Evolutionary conservation across 2,888 invertebrate species (phyloP), one percentile per base, ranked within the genome.

Genomic region (Nysson spinosus): DNA sequence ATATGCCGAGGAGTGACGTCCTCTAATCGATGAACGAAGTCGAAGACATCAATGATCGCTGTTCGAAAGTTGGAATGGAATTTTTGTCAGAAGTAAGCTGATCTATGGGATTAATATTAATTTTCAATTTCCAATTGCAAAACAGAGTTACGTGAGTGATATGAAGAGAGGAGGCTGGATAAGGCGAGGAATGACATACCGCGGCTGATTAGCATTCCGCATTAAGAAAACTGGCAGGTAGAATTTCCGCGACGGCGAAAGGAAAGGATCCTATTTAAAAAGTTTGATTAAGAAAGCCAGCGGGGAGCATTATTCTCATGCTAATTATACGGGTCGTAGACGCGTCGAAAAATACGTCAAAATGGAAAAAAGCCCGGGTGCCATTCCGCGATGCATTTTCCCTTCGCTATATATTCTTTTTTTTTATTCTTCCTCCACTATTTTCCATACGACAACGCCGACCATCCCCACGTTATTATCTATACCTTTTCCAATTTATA

Each of bases 211-310:
- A 84, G 80, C 81, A 84, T 83, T 83, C 81, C 77, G 69, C 65
- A 79, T 82, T 79, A 77, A 81, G 81, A 78, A 78, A 77, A 61
- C 70, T 47, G 44, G 49, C 62, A 26, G 43, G 17, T 55, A 47
- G 65, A 58, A 61, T 63, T 67, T 32, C 28, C 35, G 40, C 40
- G 40, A 34, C 34, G 54, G 63, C 72, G 72, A 83, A 83, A 84
- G 65, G 40, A n/a, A n/a, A 34, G 71, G 61, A 85, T 84, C 80
- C 79, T 82, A 85, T 87, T 86, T 86, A 84, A 87, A 76, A 87
- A 87, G 85, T 87, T 87, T 86, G 86, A 86, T 87, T 87, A 85
- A 85, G 84, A 85, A 82, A 82, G 72, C 79, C 50, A 57, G 35
- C 71, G 50, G 4, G 5, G 51, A 68, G 73, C 64, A 86, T 86